Evolutionary conservation across 1,140 invertebrate genomes (phyloP).

Genomic region (Augochlora pura): DNA sequence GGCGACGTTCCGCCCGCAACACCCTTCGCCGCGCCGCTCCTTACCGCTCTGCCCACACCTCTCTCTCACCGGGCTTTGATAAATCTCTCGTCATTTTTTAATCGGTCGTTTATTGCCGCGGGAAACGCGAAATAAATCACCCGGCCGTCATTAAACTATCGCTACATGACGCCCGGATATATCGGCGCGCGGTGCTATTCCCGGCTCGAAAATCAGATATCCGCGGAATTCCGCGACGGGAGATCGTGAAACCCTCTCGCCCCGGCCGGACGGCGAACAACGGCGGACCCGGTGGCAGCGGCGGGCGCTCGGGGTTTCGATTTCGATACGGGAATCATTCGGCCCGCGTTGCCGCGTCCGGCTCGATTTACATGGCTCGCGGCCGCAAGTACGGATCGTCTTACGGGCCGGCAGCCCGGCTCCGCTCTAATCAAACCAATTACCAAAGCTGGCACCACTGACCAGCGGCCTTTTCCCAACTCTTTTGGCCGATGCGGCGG

Average conservation of each 20-base stretch:
- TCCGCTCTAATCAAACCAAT: too few species aligned
- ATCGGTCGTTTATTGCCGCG: slow-evolving; percentile 54
- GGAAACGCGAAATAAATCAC: slow-evolving; percentile 50
- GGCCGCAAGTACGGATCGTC: not conserved
- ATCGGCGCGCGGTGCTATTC: not conserved
- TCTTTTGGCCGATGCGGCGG: too few species aligned
- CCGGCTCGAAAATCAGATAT: slow-evolving; percentile 44
- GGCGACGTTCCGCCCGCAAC: slow-evolving; percentile 20
- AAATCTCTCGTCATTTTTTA: slow-evolving; percentile 56
- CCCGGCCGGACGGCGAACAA: too few species aligned
- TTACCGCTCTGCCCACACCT: not conserved
- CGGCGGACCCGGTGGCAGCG: not conserved
- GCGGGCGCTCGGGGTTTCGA: slow-evolving; percentile 2
- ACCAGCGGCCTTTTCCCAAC: too few species aligned
- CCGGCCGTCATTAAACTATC: slow-evolving; percentile 34
- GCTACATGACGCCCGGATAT: slow-evolving; percentile 33
- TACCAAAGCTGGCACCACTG: too few species aligned
- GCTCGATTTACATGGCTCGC: not conserved
- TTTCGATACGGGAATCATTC: slow-evolving; percentile 40
- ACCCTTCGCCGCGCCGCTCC: not conserved
- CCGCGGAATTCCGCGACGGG: not conserved
- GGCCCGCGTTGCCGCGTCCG: not conserved
- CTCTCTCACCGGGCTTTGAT: slow-evolving; percentile 28
- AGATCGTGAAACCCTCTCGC: slow-evolving; percentile 9
- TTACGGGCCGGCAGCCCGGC: not conserved